Evolutionary conservation across 2,113 vertebrate genomes (phyloP).

Genomic region (Ameiurus melas): DNA sequence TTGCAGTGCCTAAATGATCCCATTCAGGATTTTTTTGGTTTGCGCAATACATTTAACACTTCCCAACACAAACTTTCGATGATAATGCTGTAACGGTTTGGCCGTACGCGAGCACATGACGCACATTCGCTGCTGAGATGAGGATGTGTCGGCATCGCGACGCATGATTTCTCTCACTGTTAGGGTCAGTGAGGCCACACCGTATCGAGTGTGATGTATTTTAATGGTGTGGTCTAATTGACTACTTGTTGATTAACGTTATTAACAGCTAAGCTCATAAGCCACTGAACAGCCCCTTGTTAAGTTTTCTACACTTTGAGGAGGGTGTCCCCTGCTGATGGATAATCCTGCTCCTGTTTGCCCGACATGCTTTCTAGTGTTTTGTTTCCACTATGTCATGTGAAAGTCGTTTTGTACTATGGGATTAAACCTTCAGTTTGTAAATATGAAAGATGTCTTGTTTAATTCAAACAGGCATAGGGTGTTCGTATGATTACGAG

Average conservation of each 20-base stretch:
- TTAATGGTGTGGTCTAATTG: background rate
- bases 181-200: background rate
- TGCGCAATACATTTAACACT: background rate
- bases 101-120: no score
- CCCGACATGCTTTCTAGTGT: background rate
- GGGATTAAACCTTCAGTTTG: background rate
- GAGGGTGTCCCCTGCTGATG: background rate
- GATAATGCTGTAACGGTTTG: background rate
- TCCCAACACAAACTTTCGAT: background rate
- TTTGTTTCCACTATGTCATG: no score
- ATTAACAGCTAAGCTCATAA: constrained; percentile 8
- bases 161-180: background rate
- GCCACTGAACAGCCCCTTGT: background rate
- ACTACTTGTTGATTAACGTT: background rate
- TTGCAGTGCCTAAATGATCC: background rate
- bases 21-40: background rate
- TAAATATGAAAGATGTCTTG: background rate
- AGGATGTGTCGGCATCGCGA: background rate
- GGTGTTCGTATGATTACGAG: background rate
- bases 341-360: background rate
- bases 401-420: background rate
- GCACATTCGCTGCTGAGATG: background rate
- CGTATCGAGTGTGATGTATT: background rate
- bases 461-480: background rate
- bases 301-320: background rate